Evolutionary conservation across 2,113 vertebrate genomes (phyloP).

Genomic region (Narcine bancroftii): DNA sequence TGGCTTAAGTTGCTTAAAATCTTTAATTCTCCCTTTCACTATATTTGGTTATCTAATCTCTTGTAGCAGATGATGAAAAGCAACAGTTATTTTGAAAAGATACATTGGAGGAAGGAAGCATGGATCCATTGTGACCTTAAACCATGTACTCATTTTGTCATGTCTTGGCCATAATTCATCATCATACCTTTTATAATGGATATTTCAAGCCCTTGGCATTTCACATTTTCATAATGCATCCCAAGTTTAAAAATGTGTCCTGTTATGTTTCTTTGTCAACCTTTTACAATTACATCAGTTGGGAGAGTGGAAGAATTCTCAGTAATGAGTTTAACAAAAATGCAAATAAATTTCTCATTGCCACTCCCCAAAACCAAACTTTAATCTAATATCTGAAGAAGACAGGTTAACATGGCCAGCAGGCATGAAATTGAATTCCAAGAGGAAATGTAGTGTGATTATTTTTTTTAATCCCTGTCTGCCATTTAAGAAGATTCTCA

Average conservation of each 20-base stretch:
- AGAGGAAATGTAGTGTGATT: background rate
- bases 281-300: background rate
- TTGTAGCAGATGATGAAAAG: background rate
- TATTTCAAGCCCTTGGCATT: background rate
- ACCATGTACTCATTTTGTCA: background rate
- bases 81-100: background rate
- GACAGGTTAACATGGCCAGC: background rate
- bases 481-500: background rate
- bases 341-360: background rate
- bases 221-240: background rate
- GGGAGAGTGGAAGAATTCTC: background rate
- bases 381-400: background rate
- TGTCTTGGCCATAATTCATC: background rate
- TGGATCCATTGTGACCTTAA: background rate
- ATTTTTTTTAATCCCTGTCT: background rate
- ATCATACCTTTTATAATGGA: background rate
- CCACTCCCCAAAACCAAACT: background rate
- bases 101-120: background rate
- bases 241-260: background rate
- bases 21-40: background rate
- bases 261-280: background rate
- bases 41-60: background rate
- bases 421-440: background rate
- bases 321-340: background rate
- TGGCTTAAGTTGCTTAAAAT: conserved; percentile 12